Percentiles rank a stretch among this genome's conserved stretches.
Evolutionary conservation across 2,888 invertebrate species (phyloP).

Genomic region (Tridacna gigas): DNA sequence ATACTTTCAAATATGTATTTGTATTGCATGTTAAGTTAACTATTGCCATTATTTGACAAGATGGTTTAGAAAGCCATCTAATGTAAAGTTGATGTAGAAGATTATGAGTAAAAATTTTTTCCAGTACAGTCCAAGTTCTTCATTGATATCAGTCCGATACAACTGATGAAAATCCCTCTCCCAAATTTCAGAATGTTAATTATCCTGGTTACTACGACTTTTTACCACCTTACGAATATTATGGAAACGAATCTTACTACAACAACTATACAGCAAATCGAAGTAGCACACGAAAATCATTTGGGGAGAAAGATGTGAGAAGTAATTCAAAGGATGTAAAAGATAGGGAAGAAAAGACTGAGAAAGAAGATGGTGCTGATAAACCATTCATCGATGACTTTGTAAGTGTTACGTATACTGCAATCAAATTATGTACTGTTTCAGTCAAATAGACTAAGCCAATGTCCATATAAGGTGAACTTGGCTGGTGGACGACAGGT

Average conservation of each 20-base stretch:
- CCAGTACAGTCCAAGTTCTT: too few species aligned
- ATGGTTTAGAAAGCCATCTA: too few species aligned
- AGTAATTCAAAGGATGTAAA: conserved; percentile 70
- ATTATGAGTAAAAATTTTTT: too few species aligned
- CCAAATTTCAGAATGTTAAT: conserved; percentile 64
- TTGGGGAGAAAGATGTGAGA: conserved; percentile 71
- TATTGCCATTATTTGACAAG: too few species aligned
- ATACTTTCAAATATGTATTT: too few species aligned
- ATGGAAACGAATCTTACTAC: conserved; percentile 70
- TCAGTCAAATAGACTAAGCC: too few species aligned
- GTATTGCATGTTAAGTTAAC: too few species aligned
- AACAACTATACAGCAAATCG: conserved; percentile 54
- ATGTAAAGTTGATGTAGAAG: too few species aligned
- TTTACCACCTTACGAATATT: conserved; percentile 75
- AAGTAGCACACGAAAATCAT: conserved; percentile 62
- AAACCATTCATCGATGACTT: conserved; percentile 75
- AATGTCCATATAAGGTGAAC: too few species aligned
- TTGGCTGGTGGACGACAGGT: too few species aligned
- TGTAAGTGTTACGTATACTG: conserved; percentile 61
- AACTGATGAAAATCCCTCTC: background rate
- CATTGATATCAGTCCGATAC: too few species aligned
- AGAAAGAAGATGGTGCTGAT: conserved; percentile 65
- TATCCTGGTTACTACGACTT: conserved; percentile 75
- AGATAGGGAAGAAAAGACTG: conserved; percentile 67
- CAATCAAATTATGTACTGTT: background rate